Evolutionary conservation across 2,888 invertebrate genomes (phyloP), one percentile per base, ranked within the genome.

Genomic region (Lycocerus yunnanus): DNA sequence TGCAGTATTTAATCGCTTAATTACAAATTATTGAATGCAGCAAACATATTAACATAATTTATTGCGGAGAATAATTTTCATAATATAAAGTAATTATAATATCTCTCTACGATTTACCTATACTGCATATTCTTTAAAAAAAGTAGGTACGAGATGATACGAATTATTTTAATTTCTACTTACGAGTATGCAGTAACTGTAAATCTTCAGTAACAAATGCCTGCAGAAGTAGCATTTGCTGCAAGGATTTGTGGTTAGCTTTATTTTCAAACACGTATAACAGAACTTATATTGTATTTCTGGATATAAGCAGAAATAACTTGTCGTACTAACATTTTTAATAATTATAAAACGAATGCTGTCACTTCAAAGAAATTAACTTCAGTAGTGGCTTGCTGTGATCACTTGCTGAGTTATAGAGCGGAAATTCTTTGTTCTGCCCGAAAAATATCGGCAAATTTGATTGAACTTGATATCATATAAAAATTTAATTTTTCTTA

Each of bases 231-330:
- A 27, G 69, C n/a, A 61, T 65, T 58, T 16, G 15, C 66, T 16
- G 66, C n/a, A n/a, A 43, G 59, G 71, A 71, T 71, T 71, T 71
- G 71, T 11, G 61, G 67, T 66, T 71, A 15, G 66, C 66, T 58
- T 58, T 58, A 15, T 21, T 71, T 71, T 71, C 60, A 59, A 61
- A 61, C 68, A 61, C 43, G 72, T 72, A 67, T 63, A 63, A 61
- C 68, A 66, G 21, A 71, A 71, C 66, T 66, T n/a, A n/a, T n/a
- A n/a, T n/a, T n/a, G n/a, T n/a, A n/a, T n/a, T n/a, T n/a, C n/a
- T n/a, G n/a, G n/a, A n/a, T n/a, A n/a, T n/a, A n/a, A n/a, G n/a
- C 43, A 6, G n/a, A 1, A 6, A n/a, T 6, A 8, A 43, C n/a
- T n/a, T 43, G 8, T n/a, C n/a, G 43, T n/a, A n/a, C 1, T 1